Evolutionary conservation across 1,140 invertebrate species (phyloP).

Genomic region (Parapsyche elsis): DNA sequence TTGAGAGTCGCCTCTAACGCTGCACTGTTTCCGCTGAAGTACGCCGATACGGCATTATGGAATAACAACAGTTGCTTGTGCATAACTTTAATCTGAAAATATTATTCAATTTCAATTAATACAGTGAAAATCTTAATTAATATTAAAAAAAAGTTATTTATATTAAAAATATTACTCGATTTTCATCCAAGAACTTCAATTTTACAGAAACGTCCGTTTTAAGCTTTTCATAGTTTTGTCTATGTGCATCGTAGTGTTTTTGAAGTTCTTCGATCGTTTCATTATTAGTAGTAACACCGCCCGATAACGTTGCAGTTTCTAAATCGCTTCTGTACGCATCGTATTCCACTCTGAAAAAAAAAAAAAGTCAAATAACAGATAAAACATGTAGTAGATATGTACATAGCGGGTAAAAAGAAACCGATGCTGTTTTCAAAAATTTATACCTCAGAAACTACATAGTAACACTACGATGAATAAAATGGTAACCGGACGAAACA

Average conservation of each 20-base stretch:
- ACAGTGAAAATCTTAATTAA: neutral
- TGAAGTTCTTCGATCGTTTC: conserved; percentile 81
- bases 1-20: conserved; percentile 94
- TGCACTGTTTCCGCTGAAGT: conserved; percentile 95
- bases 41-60: conserved; percentile 96
- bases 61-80: conserved; percentile 95
- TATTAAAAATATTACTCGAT: conserved; percentile 76
- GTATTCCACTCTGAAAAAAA: conserved; percentile 85
- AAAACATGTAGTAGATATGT: too few relatives aligned
- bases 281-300: conserved; percentile 70
- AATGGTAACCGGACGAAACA: too few relatives aligned
- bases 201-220: conserved; percentile 94
- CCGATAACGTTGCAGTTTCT: conserved; percentile 69
- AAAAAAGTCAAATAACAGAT: neutral
- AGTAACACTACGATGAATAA: too few relatives aligned
- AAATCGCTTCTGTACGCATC: conserved; percentile 96
- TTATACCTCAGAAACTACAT: too few relatives aligned
- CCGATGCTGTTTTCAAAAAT: neutral
- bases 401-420: too few relatives aligned
- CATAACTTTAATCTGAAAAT: conserved; percentile 94
- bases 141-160: neutral
- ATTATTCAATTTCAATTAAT: neutral
- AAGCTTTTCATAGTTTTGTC: conserved; percentile 90
- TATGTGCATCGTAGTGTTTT: conserved; percentile 84
- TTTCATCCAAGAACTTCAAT: conserved; percentile 95